Base-by-base conservation (phyloP, 35 echinoderm and acorn worm genomes). In the Diadema setosum region DNA sequence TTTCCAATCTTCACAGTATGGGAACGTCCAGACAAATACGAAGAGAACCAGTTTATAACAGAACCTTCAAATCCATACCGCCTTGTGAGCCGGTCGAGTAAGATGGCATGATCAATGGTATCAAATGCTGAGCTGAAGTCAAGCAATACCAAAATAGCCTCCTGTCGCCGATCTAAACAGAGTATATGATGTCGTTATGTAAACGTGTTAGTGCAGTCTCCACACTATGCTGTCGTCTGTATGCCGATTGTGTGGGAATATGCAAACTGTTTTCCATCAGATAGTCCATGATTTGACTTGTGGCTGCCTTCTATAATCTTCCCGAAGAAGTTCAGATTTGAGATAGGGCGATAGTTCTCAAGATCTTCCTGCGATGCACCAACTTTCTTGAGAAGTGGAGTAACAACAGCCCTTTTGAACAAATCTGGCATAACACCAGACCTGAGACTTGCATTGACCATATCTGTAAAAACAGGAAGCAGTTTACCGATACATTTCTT, bases 41-140 rank as follows among this genome's bases (percentile, higher is more conserved):
- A 87, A 9, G 60, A 17, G 43, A 87, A 36, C 93, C 87, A 94
- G 8, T 32, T 55, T 5, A 85, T n/a, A 17, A 55, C 82, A 12
- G 64, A 70, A 3, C 83, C 89, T 6, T 24, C 21, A 20, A 95
- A 39, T 80, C 89, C 89, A 84, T 80, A 95, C 17, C 64, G 65
- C 39, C 7, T 21, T 23, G 25, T 8, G 2, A 95, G 69, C 5
- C 89, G 89, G n/a, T 90, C 24, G 30, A 90, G 81, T 15, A 91
- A 69, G 37, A 82, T 85, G 43, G 24, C 29, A 46, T 94, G 84
- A 89, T 96, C 6, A 42, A 86, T 46, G 1, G 94, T 85, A 52
- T 95, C 93, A 74, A 95, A 92, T 61, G 94, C 94, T 34, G 94
- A 65, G 59, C 70, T 87, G 44, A 92, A 92, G 55, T 96, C 89